Percentiles rank a stretch among this genome's conserved stretches.
Conservation (phyloP, 2,797 vertebrate genomes). For the Aratinga solstitialis region DNA sequence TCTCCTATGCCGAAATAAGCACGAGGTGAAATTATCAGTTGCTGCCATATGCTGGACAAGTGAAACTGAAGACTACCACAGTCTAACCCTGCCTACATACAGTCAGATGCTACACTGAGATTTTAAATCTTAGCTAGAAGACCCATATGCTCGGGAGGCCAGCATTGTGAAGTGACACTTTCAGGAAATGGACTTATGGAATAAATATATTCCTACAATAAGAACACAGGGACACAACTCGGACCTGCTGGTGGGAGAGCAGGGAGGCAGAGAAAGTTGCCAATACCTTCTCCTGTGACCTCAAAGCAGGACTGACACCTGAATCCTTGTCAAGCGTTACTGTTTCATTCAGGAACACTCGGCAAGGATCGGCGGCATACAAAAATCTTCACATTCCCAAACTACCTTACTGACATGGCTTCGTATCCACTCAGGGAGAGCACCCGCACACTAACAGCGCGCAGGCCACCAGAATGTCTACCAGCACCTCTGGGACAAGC, state of each 20-base stretch:
- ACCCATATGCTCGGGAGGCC: background rate
- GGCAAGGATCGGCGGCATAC: too few species aligned
- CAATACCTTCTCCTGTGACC: background rate
- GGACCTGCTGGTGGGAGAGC: fast-evolving
- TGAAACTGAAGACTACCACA: background rate
- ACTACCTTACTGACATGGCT: background rate
- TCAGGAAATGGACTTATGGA: background rate
- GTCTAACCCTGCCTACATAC: background rate
- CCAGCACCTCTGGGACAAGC: background rate
- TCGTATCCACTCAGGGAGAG: fast-evolving
- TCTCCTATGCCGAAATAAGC: background rate
- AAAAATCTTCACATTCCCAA: background rate
- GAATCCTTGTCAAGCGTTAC: background rate
- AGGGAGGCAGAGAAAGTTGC: background rate
- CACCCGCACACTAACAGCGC: background rate
- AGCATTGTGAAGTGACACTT: fast-evolving
- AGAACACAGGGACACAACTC: background rate
- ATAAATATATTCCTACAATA: background rate
- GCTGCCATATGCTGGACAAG: background rate
- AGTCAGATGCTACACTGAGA: background rate
- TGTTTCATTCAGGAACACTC: background rate
- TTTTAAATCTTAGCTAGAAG: background rate
- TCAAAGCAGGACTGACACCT: background rate
- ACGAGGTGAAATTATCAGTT: background rate
- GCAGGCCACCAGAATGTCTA: background rate